Evolutionary conservation across 2,113 vertebrate species (phyloP), one percentile per base, ranked within the genome.

Genomic region (Callorhinus ursinus): DNA sequence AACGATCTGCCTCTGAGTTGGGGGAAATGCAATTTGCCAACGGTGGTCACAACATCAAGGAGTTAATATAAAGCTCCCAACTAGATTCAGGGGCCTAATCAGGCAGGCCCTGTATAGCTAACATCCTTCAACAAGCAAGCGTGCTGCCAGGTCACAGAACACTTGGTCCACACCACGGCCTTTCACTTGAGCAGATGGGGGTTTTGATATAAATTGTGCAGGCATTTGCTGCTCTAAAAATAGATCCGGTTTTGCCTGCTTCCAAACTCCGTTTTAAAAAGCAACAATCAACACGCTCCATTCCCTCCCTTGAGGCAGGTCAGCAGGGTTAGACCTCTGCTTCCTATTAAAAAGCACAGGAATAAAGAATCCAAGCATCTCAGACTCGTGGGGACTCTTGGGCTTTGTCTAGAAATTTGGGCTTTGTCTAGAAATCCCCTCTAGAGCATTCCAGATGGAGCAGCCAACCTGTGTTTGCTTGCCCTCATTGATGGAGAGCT

Each of bases 151-250:
- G 55, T 95, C 36, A 63, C 69, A 21, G 69, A 96, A 93, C 33
- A 59, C 61, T 81, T 80, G 92, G 94, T 96, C 87, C 92, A 63
- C 11, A 72, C 93, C 65, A 71, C 10, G 0, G 31, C 69, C 89
- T 96, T 97, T 98, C 97, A 90, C 53, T 39, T 74, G 95, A 97
- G 96, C 97, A 98, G 96, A 97, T 97, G 96, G 96, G 80, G 59
- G 74, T 69, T 97, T 97, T 97, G 98, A 98, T 96, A 91, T 88
- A 97, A 97, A 96, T 93, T 96, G 83, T 90, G 94, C 86, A 97
- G 98, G 97, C 98, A 97, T 96, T 96, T 96, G 92, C 95, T 96
- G 59, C 94, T 94, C 95, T 93, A 90, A 97, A 97, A 98, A 97
- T 95, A 98, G 96, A 95, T 95, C 96, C 97, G 39, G 39, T 97